Base-by-base conservation (phyloP, 2,797 vertebrate species). In the Periparus ater region DNA sequence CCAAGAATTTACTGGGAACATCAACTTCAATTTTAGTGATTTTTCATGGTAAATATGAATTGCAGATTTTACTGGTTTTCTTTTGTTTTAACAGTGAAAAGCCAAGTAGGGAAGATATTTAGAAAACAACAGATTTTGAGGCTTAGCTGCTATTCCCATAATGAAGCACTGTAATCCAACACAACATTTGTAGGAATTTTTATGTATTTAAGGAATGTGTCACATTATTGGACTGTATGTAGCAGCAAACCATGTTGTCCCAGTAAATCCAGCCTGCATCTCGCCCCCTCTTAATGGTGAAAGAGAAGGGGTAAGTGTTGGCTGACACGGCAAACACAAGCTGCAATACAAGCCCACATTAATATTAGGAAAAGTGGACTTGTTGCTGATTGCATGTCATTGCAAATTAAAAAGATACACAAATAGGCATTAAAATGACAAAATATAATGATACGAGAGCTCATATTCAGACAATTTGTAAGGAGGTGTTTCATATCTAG, bases 401-500 rank as follows among this genome's bases (percentile, higher is more conserved):
- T 94, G 85, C 79, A 92, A 93, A 97, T 96, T 96, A 94, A 93
- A 93, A 95, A 95, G 89, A 95, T 83, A 96, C 86, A 95, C 95
- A 97, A 97, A 96, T 87, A 96, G 67, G 96, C 86, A 96, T 93
- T 92, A 95, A 96, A 97, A 96, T 93, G 95, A 95, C 95, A 97
- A 97, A 97, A 97, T 85, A 90, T 83, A 96, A 97, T 80, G 94
- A 94, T 93, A 95, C 7, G 38, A 97, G 95, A 93, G 57, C 90
- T 96, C 91, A 96, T 96, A 97, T 92, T 94, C 90, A 90, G 95
- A 91, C 91, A 94, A 94, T 95, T 96, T 97, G 95, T 92, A 97
- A 96, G 89, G 94, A 97, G 97, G 97, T 97, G 97, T 97, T 98
- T 97, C 97, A 97, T 98, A 97, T 98, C 91, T 95, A 96, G 84